Conservation (phyloP, 2,888 invertebrate species). For the Hofmannophila pseudospretella region DNA sequence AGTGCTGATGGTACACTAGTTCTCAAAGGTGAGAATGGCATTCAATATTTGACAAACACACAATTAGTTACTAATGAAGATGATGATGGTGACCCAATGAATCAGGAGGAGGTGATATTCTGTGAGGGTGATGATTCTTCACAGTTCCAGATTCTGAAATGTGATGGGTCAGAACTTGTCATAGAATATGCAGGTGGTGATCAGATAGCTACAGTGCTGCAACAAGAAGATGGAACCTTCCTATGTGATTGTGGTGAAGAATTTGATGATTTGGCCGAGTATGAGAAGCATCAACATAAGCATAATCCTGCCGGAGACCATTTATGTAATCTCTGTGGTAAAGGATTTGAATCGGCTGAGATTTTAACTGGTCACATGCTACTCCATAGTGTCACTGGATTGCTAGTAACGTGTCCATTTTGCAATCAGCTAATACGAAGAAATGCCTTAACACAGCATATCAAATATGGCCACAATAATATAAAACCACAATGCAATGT, state of each 20-base stretch:
- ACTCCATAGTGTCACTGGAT: conserved; percentile 52
- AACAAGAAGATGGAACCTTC: conserved; percentile 62
- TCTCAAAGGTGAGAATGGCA: conserved; percentile 45
- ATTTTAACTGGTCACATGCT: conserved; percentile 66
- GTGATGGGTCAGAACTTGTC: conserved; percentile 63
- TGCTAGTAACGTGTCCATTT: conserved; percentile 58
- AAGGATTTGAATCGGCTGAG: conserved; percentile 66
- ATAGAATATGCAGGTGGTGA: conserved; percentile 61
- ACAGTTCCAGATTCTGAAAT: conserved; percentile 64
- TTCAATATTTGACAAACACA: conserved; percentile 52
- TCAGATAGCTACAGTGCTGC: conserved; percentile 56
- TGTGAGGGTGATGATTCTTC: conserved; percentile 64
- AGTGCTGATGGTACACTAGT: conserved; percentile 52
- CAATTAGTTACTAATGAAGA: conserved; percentile 36
- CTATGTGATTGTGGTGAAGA: conserved; percentile 67
- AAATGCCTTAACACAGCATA: conserved; percentile 63
- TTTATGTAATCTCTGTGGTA: conserved; percentile 63
- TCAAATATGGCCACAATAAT: conserved; percentile 64
- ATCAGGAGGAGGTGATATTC: conserved; percentile 60
- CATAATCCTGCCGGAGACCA: conserved; percentile 60
- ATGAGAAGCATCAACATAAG: conserved; percentile 59
- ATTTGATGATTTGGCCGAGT: conserved; percentile 56
- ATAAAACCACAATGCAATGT: conserved; percentile 60
- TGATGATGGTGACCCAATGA: conserved; percentile 42
- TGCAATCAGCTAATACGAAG: conserved; percentile 58